Percentiles rank a stretch among this genome's conserved stretches.
These are phyloP conservation scores for Mayetiola destructor DNA, from an alignment of 2,888 invertebrate species.

Conservation along the genomic window DNA sequence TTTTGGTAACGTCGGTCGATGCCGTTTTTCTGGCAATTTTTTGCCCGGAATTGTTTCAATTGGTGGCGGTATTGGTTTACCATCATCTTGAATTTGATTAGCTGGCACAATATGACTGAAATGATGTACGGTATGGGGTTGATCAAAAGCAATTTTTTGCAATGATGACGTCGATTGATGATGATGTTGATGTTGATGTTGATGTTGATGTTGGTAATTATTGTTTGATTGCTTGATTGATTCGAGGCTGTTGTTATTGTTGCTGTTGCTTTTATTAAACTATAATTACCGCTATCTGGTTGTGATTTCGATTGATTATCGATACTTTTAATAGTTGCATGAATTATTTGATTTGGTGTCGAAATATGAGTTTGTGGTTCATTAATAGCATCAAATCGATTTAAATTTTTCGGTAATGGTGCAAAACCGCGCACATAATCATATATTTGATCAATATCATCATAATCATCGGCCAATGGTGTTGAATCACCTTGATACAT, in stretches of 20 bases:
- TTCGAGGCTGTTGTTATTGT: slow-evolving; percentile 33
- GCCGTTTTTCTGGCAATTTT: slow-evolving; percentile 62
- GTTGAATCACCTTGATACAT: slow-evolving; percentile 32
- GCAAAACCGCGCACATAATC: slow-evolving; percentile 90
- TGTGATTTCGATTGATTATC: slow-evolving; percentile 27
- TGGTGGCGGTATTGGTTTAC: slow-evolving; percentile 77
- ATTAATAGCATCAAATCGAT: slow-evolving; percentile 36
- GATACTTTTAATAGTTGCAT: slow-evolving; percentile 13
- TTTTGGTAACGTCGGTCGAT: slow-evolving; percentile 57
- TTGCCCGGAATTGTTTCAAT: slow-evolving; percentile 83
- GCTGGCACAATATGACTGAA: slow-evolving; percentile 10
- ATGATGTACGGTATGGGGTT: too few relatives aligned
- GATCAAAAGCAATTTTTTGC: too few relatives aligned
- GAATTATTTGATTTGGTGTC: neutral
- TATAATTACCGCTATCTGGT: slow-evolving; percentile 31
- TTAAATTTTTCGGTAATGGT: slow-evolving; percentile 63
- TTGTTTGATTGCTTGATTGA: slow-evolving; percentile 31
- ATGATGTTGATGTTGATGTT: neutral
- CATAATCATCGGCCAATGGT: slow-evolving; percentile 69
- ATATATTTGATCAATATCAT: slow-evolving; percentile 93
- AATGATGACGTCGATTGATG: too few relatives aligned
- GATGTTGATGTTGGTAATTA: slow-evolving; percentile 24
- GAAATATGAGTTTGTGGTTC: slow-evolving; percentile 28
- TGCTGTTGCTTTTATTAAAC: slow-evolving; percentile 27
- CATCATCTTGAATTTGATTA: slow-evolving; percentile 37